A percentile compares a stretch with the other conserved stretches of the same genome.
These are phyloP conservation scores for Drosophila setosimentum DNA, from an alignment of 2,888 invertebrate species.

Conservation along the genomic window DNA sequence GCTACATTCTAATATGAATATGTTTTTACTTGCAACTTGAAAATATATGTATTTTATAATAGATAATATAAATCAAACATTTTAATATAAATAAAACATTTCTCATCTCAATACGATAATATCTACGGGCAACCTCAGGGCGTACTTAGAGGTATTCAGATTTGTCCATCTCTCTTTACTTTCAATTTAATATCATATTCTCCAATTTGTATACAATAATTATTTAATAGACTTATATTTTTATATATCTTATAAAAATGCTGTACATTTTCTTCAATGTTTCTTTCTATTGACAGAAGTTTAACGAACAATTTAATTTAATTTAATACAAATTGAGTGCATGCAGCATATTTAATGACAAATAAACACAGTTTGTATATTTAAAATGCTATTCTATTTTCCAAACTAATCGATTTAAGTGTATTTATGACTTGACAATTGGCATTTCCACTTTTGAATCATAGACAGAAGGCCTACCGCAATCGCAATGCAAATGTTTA, in stretches of 20 bases:
- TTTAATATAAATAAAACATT: too few species aligned
- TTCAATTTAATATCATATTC: neutral
- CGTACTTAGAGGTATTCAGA: neutral
- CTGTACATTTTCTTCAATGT: neutral
- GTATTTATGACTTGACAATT: conserved; percentile 21
- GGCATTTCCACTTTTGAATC: conserved; percentile 17
- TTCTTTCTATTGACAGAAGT: neutral
- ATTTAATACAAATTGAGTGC: neutral
- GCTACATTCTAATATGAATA: conserved; percentile 31
- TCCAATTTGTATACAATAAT: fast-evolving
- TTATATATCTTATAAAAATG: neutral
- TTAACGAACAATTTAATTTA: neutral
- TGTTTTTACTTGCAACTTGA: conserved; percentile 29
- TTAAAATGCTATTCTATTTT: neutral
- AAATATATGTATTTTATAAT: neutral
- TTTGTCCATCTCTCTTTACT: neutral
- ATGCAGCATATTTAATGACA: neutral
- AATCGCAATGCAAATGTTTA: conserved; percentile 2
- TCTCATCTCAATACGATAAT: neutral
- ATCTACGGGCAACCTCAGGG: neutral
- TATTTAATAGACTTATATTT: too few species aligned
- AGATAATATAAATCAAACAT: too few species aligned
- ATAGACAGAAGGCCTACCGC: neutral
- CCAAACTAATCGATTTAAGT: neutral
- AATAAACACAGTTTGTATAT: neutral